Evolutionary conservation across 2,113 vertebrate genomes (phyloP), one percentile per base, ranked within the genome.

Genomic region (Engraulis encrasicolus): DNA sequence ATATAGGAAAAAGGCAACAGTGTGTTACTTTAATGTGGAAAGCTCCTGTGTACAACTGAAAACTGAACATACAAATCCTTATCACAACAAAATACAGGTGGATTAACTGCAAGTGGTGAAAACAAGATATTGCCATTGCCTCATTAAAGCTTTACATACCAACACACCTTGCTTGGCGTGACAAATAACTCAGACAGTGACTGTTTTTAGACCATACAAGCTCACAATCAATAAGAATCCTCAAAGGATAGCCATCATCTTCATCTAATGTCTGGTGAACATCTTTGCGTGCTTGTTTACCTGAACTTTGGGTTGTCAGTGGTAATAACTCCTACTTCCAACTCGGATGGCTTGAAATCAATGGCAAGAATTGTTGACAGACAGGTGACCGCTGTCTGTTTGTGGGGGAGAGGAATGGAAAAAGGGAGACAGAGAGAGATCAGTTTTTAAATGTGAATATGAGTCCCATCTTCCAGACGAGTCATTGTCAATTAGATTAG

Each of bases 261-360:
- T 71, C 12, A 3, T 11, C 27, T 74, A 34, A 34, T 12, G 66
- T 4, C 12, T 34, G 54, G 14, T 34, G 5, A 74, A 27, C 27
- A 31, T 17, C 27, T 48, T n/a, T 79, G 2, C 31, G 48, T 45
- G 3, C n/a, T n/a, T 85, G 66, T 71, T 93, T 84, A 96, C 97
- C 96, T 96, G 95, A 96, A 97, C 84, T 94, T 96, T 86, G 96
- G 96, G 86, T 97, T 95, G 91, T 97, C 94, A 90, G 96, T 93
- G 79, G 95, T 97, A 87, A 97, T 93, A 90, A 96, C 95, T 83
- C 96, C 97, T 86, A 97, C 94, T 93, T 96, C 96, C 92, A 97
- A 92, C 94, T 97, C 96, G 85, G 96, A 96, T 84, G 96, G 96
- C 89, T 97, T 97, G 91, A 97, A 97, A 92, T 97, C 97, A 91